Conservation (phyloP, 2,888 invertebrate genomes). For the Platypus cylindrus region DNA sequence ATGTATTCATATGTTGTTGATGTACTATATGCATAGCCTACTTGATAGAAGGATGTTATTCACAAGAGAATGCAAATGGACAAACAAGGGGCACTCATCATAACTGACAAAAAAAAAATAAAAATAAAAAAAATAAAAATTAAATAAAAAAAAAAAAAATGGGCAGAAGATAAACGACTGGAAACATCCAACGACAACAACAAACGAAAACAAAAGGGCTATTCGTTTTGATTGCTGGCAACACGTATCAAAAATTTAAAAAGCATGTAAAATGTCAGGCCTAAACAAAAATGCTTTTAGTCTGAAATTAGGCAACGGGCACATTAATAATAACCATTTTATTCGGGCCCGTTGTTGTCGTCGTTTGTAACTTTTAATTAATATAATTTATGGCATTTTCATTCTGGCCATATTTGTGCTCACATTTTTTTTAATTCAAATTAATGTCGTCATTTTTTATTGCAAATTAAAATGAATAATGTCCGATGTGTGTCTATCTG, state of each 20-base stretch:
- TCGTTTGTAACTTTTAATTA: slow-evolving; percentile 23
- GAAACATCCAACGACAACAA: no score
- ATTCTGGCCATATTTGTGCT: slow-evolving; percentile 5
- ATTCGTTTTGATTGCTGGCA: slow-evolving; percentile 14
- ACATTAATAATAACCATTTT: slow-evolving; percentile 29
- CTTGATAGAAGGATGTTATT: no score
- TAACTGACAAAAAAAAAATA: no score
- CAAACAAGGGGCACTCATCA: no score
- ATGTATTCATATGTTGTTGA: no score
- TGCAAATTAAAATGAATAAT: slow-evolving; percentile 30
- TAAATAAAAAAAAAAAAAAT: no score
- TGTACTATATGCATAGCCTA: no score
- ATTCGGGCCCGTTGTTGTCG: slow-evolving; percentile 15
- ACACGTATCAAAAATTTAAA: slow-evolving; percentile 26
- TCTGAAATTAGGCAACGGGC: slow-evolving; percentile 28
- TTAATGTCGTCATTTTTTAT: slow-evolving; percentile 24
- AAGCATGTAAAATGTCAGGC: slow-evolving; percentile 24
- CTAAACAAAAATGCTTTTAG: slow-evolving; percentile 36
- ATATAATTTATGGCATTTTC: slow-evolving; percentile 22
- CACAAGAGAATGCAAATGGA: no score
- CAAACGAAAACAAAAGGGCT: slow-evolving; percentile 9
- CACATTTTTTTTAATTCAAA: slow-evolving; percentile 15
- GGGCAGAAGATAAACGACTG: no score
- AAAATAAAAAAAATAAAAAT: no score
- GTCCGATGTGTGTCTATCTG: no score